Evolutionary conservation across 1,140 invertebrate genomes (phyloP), one percentile per base, ranked within the genome.

Genomic region (Pristionchus pacificus): DNA sequence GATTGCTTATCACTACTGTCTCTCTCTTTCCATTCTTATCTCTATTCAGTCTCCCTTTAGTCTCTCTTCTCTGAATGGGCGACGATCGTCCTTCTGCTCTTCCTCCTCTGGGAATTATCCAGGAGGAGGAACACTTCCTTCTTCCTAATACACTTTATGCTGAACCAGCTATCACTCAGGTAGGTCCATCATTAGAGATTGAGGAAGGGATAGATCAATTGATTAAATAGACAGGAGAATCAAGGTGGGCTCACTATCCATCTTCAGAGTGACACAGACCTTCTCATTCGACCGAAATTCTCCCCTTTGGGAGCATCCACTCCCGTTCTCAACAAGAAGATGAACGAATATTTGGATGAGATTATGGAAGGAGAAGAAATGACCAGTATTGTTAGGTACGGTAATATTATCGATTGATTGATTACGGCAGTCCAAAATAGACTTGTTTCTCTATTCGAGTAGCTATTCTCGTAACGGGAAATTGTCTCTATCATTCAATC

Each of bases 261-360:
- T 32, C 30, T 65, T 57, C 25, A 66, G 65, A 66, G 65, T 57
- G 65, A 66, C 2, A 66, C 65, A 0, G 65, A 66, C 32, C 65
- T 66, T 29, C 57, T 66, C 19, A 57, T 57, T 30, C 57, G 31
- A n/a, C 57, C 49, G 27, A 6, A 6, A 29, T 6, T 30, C 31
- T 0, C 38, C 65, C 1, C 24, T 66, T 2, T 38, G 59, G 32
- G 59, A 66, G 30, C 65, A 66, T 58, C 65, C 65, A 25, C 15
- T 66, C 0, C 57, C 59, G 2, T 66, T 58, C 15, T 66, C 65
- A 15, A 28, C 57, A 19, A 38, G 49, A 13, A 57, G 59, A 19
- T 66, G 57, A 13, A 28, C 38, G 14, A 66, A 38, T 6, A 57
- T 33, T 2, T 19, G 31, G 25, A 58, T 66, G 15, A 30, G 57